A percentile compares a stretch with the other conserved stretches of the same genome.
Conservation (phyloP, 1,140 invertebrate species). For the Hermatobates lingyangjiaoensis region DNA sequence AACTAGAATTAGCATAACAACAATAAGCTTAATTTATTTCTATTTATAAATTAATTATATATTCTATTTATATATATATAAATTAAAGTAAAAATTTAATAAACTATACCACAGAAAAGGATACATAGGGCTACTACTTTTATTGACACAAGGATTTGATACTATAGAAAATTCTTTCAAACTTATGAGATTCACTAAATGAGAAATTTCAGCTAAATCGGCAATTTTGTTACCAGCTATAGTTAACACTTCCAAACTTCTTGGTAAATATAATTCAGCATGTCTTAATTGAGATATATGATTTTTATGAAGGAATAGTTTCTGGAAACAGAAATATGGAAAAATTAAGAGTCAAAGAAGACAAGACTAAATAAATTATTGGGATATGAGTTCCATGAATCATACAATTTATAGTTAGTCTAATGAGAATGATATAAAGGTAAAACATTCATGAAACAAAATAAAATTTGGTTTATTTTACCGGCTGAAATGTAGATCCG, state of each 20-base stretch:
- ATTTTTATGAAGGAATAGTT: slow-evolving; percentile 1
- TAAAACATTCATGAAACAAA: no score
- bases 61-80: no score
- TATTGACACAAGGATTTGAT: not conserved
- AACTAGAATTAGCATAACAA: no score
- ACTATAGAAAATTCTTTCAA: not conserved
- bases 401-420: no score
- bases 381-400: no score
- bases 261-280: not conserved
- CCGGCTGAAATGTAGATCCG: no score
- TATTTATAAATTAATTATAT: no score
- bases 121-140: not conserved
- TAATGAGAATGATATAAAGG: no score
- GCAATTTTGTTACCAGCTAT: not conserved
- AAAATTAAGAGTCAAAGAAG: not conserved
- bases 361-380: not conserved
- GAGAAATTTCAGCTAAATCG: not conserved
- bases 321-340: not conserved
- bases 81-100: no score
- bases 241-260: not conserved
- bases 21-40: no score
- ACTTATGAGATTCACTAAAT: not conserved
- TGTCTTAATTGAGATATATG: not conserved
- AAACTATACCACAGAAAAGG: not conserved
- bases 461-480: no score